These are phyloP conservation scores for Chiloscyllium punctatum DNA, from an alignment of 2,797 vertebrate genomes.

Conservation along the genomic window DNA sequence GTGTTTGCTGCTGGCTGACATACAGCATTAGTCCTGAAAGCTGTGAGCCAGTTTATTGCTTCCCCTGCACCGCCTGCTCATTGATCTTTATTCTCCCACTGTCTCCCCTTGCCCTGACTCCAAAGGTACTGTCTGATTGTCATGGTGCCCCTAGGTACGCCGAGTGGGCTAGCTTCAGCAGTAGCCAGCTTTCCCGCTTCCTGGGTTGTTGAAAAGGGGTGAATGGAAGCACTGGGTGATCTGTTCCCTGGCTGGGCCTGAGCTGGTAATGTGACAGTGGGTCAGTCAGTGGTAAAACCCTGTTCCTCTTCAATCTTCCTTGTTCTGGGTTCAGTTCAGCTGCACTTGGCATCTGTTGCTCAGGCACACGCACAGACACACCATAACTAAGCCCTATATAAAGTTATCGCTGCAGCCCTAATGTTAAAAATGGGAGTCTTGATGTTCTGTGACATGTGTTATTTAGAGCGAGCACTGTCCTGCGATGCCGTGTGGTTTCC, in stretches of 20 bases:
- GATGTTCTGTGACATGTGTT: neutral
- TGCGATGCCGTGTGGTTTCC: neutral
- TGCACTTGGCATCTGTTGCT: neutral
- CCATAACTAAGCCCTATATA: neutral
- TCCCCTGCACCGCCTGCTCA: neutral
- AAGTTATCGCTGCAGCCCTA: conserved; percentile 6
- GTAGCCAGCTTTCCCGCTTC: neutral
- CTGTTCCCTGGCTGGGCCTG: neutral
- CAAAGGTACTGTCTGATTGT: neutral
- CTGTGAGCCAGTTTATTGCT: neutral
- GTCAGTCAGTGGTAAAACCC: neutral
- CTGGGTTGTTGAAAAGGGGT: neutral
- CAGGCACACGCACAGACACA: neutral
- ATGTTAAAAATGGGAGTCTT: neutral
- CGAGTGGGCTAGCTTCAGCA: neutral
- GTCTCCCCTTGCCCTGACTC: neutral
- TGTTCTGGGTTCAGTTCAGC: neutral
- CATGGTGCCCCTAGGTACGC: neutral
- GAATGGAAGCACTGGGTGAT: neutral
- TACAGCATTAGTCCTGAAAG: neutral
- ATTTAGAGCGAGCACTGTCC: neutral
- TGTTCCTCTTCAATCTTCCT: neutral
- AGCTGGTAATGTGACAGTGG: neutral
- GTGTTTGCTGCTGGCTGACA: neutral
- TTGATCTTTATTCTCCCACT: neutral